These are phyloP conservation scores for Threskiornis aethiopicus DNA, from an alignment of 2,797 vertebrate species.

Conservation along the genomic window DNA sequence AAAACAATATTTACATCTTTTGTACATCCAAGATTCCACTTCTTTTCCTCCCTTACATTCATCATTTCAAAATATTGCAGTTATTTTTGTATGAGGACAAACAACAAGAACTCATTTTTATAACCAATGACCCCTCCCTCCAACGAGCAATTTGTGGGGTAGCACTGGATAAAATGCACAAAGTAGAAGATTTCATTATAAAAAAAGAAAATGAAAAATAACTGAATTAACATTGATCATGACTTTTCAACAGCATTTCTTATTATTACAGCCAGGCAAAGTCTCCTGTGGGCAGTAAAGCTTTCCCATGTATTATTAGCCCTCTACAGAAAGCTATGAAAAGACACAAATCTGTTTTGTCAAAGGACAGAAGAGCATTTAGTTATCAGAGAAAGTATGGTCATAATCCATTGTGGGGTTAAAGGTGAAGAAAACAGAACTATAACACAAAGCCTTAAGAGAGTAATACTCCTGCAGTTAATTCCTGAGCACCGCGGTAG, in stretches of 20 bases:
- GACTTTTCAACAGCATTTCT: slow-evolving; percentile 65
- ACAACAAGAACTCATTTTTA: slow-evolving; percentile 61
- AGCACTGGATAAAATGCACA: slow-evolving; percentile 62
- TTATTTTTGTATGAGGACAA: slow-evolving; percentile 46
- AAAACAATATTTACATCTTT: slow-evolving; percentile 76
- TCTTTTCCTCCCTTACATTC: background rate
- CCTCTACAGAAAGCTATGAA: slow-evolving; percentile 68
- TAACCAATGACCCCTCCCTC: slow-evolving; percentile 57
- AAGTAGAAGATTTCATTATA: slow-evolving; percentile 64
- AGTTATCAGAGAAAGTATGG: slow-evolving; percentile 60
- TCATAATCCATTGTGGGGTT: slow-evolving; percentile 51
- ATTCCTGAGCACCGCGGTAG: background rate
- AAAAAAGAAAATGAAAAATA: slow-evolving; percentile 72
- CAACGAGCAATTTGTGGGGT: slow-evolving; percentile 41
- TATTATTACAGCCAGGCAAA: slow-evolving; percentile 48
- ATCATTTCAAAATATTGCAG: slow-evolving; percentile 62
- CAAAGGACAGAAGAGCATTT: slow-evolving; percentile 66
- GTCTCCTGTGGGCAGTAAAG: slow-evolving; percentile 58
- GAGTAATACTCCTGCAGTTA: slow-evolving; percentile 6
- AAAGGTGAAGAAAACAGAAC: slow-evolving; percentile 66
- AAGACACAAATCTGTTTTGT: slow-evolving; percentile 72
- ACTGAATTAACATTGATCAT: slow-evolving; percentile 72
- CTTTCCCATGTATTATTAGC: slow-evolving; percentile 64
- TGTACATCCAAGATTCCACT: slow-evolving; percentile 62
- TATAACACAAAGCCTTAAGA: slow-evolving; percentile 41